Conservation (phyloP, 2,888 invertebrate species). For the Aleiodes leptofemur region DNA sequence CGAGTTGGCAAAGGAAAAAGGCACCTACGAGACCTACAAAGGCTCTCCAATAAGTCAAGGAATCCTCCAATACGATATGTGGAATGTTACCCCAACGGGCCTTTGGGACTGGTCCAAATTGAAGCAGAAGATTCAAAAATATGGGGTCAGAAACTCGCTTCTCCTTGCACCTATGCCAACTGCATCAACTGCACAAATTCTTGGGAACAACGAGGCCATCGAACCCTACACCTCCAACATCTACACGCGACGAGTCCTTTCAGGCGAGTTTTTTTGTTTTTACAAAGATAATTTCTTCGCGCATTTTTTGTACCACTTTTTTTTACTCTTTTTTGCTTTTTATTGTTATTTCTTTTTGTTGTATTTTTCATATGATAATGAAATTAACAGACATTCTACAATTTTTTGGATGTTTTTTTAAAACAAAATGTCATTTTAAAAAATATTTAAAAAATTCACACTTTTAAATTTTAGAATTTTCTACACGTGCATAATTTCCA, state of each 20-base stretch:
- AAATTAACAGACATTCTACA: too few species aligned
- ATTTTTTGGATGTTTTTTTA: too few species aligned
- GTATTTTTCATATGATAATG: too few species aligned
- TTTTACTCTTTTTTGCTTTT: too few species aligned
- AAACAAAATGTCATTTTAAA: too few species aligned
- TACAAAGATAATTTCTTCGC: too few species aligned
- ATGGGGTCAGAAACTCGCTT: conserved; percentile 95
- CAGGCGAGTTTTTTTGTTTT: conserved; percentile 96
- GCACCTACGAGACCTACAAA: conserved; percentile 93
- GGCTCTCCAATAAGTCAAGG: conserved; percentile 97
- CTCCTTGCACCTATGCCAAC: conserved; percentile 99
- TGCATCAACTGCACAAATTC: conserved; percentile 98
- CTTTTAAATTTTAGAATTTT: too few species aligned
- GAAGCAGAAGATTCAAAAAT: conserved; percentile 88
- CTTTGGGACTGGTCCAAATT: conserved; percentile 93
- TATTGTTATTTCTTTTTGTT: too few species aligned
- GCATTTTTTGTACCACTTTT: too few species aligned
- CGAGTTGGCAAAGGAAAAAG: conserved; percentile 90
- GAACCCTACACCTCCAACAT: conserved; percentile 99
- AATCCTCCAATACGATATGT: conserved; percentile 98
- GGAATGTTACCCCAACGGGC: conserved; percentile 90
- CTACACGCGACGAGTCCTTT: conserved; percentile 93
- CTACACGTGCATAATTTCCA: too few species aligned
- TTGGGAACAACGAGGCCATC: conserved; percentile 98
- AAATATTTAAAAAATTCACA: too few species aligned